Conservation (phyloP, 2,888 invertebrate genomes). For the Torymus tubicola region DNA sequence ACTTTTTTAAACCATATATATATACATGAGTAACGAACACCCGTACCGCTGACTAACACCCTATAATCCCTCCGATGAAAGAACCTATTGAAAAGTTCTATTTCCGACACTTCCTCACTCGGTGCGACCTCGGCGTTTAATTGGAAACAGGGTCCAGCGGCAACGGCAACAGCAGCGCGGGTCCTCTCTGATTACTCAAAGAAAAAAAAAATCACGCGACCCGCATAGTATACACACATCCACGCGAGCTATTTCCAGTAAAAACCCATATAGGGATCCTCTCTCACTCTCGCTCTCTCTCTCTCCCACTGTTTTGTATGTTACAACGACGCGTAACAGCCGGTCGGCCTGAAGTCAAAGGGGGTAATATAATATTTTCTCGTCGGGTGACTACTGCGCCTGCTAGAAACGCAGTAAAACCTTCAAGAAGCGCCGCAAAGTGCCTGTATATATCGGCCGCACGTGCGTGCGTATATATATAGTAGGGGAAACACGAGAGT, state of each 20-base stretch:
- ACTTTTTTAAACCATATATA: no score
- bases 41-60: neutral
- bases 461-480: no score
- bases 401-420: slow-evolving; percentile 41
- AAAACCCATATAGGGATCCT: slow-evolving; percentile 26
- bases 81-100: slow-evolving; percentile 24
- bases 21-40: no score
- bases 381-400: slow-evolving; percentile 20
- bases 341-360: slow-evolving; percentile 67
- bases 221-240: slow-evolving; percentile 5
- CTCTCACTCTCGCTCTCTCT: no score
- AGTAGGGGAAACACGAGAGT: slow-evolving; percentile 2
- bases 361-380: slow-evolving; percentile 72
- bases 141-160: slow-evolving; percentile 37
- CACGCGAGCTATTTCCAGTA: slow-evolving; percentile 29
- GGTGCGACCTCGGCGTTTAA: slow-evolving; percentile 22
- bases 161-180: neutral
- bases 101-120: slow-evolving; percentile 2
- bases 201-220: slow-evolving; percentile 11
- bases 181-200: slow-evolving; percentile 34
- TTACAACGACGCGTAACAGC: no score
- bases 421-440: slow-evolving; percentile 45
- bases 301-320: neutral
- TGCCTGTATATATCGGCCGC: slow-evolving; percentile 14
- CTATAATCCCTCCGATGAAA: slow-evolving; percentile 29